Evolutionary conservation across 2,797 vertebrate genomes (phyloP).

Genomic region (Hyperoplus lanceolatus): DNA sequence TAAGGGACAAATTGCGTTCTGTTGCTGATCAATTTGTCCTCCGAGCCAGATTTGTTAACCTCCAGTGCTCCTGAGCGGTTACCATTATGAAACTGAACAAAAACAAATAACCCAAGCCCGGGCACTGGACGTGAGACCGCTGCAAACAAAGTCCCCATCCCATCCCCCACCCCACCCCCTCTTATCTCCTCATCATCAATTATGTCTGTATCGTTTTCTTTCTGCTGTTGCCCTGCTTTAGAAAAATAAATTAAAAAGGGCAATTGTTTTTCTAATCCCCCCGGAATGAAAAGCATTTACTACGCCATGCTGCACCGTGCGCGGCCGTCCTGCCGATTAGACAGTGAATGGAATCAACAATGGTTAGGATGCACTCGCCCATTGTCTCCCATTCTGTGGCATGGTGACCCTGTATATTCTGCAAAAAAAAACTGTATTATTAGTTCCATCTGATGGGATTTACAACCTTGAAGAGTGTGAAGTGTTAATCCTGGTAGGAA

Average conservation of each 20-base stretch:
- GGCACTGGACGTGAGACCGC: slow-evolving; percentile 70
- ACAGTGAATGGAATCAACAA: slow-evolving; percentile 77
- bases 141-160: slow-evolving; percentile 40
- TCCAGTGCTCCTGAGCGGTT: slow-evolving; percentile 68
- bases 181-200: slow-evolving; percentile 80
- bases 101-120: slow-evolving; percentile 36
- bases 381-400: slow-evolving; percentile 80
- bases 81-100: slow-evolving; percentile 67
- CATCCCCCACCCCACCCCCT: slow-evolving; percentile 33
- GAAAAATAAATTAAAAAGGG: slow-evolving; percentile 82
- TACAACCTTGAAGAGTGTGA: slow-evolving; percentile 75
- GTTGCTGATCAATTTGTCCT: slow-evolving; percentile 81
- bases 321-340: slow-evolving; percentile 78
- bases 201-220: slow-evolving; percentile 84
- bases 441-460: slow-evolving; percentile 81
- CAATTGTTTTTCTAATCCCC: slow-evolving; percentile 84
- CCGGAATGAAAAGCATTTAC: slow-evolving; percentile 81
- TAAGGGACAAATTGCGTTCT: slow-evolving; percentile 76
- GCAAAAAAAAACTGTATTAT: slow-evolving; percentile 71
- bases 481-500: slow-evolving; percentile 77
- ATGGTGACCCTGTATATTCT: slow-evolving; percentile 76
- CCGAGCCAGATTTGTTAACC: slow-evolving; percentile 79
- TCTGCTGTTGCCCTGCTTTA: slow-evolving; percentile 68
- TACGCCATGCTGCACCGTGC: slow-evolving; percentile 60
- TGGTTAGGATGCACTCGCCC: slow-evolving; percentile 70